A percentile compares a stretch with the other conserved stretches of the same genome.
Evolutionary conservation across 1,140 invertebrate species (phyloP).

Genomic region (Danaus plexippus): DNA sequence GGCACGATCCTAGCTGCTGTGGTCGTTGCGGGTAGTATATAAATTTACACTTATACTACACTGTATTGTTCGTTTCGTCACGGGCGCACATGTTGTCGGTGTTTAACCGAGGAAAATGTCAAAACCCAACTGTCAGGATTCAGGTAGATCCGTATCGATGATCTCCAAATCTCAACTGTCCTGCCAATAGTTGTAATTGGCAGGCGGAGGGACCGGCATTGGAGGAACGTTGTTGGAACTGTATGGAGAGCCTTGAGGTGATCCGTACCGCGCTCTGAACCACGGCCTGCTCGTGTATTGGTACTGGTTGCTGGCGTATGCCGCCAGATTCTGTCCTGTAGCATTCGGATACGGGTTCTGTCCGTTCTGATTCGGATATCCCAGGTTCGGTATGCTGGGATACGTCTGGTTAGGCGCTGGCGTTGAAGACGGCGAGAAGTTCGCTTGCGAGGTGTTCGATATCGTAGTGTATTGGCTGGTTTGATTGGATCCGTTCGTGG

Average conservation of each 20-base stretch:
- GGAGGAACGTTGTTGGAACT: constrained; percentile 39
- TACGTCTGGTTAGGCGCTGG: constrained; percentile 54
- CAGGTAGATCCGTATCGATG: constrained; percentile 24
- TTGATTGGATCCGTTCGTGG: constrained; percentile 41
- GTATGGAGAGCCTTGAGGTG: constrained; percentile 56
- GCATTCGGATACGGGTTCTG: constrained; percentile 63
- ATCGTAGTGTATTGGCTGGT: constrained; percentile 25
- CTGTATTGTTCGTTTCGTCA: neutral
- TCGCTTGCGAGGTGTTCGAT: constrained; percentile 45
- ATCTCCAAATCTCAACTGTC: constrained; percentile 57
- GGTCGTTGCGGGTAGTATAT: constrained; percentile 6
- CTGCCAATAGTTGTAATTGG: constrained; percentile 63
- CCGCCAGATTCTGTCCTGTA: constrained; percentile 61
- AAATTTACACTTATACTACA: neutral
- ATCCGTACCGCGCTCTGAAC: constrained; percentile 55
- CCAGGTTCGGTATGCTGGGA: constrained; percentile 45
- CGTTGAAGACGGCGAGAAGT: constrained; percentile 53
- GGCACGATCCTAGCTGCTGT: constrained; percentile 9
- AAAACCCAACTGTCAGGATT: constrained; percentile 17
- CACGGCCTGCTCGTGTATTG: constrained; percentile 55
- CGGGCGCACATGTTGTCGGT: neutral
- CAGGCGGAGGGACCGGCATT: constrained; percentile 45
- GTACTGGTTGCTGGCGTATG: constrained; percentile 60
- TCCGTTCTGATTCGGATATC: constrained; percentile 42
- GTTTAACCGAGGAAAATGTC: too few species aligned